These are phyloP conservation scores for Neria commutata DNA, from an alignment of 2,888 invertebrate species.

Conservation along the genomic window DNA sequence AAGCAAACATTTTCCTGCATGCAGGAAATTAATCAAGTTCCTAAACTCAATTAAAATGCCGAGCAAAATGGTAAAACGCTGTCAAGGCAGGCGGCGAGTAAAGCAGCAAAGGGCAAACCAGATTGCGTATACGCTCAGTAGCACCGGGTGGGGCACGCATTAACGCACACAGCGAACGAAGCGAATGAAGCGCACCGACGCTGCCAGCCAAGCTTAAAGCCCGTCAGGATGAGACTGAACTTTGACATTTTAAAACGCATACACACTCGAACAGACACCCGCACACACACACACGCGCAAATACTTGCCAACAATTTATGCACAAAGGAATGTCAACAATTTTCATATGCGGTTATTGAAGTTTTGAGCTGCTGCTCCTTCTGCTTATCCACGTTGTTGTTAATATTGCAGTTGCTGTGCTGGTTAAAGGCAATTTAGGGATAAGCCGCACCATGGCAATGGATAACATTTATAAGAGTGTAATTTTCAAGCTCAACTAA, in stretches of 20 bases:
- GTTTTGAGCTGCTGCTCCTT: not conserved
- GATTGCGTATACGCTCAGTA: slow-evolving; percentile 11
- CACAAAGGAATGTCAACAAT: slow-evolving; percentile 13
- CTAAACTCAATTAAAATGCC: slow-evolving; percentile 24
- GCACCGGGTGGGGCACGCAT: not conserved
- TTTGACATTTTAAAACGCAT: not conserved
- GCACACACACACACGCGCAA: not conserved
- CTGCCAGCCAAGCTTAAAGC: too few species aligned
- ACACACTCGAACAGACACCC: too few species aligned
- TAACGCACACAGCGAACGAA: not conserved
- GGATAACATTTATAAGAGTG: too few species aligned
- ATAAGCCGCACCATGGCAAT: not conserved
- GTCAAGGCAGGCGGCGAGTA: not conserved
- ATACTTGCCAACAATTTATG: slow-evolving; percentile 7
- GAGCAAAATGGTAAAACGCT: not conserved
- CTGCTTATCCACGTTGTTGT: not conserved
- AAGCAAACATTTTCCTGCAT: slow-evolving; percentile 14
- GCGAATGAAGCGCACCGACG: not conserved
- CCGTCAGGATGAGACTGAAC: slow-evolving; percentile 4
- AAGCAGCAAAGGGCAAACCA: not conserved
- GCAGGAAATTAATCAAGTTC: slow-evolving; percentile 24
- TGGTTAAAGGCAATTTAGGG: slow-evolving; percentile 13
- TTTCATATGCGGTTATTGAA: slow-evolving; percentile 9
- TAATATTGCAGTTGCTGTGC: slow-evolving; percentile 5
- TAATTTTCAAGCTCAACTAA: too few species aligned